Percentiles rank a stretch among this genome's conserved stretches.
These are phyloP conservation scores for Chromobotia macracanthus DNA, from an alignment of 2,797 vertebrate genomes.

Conservation along the genomic window DNA sequence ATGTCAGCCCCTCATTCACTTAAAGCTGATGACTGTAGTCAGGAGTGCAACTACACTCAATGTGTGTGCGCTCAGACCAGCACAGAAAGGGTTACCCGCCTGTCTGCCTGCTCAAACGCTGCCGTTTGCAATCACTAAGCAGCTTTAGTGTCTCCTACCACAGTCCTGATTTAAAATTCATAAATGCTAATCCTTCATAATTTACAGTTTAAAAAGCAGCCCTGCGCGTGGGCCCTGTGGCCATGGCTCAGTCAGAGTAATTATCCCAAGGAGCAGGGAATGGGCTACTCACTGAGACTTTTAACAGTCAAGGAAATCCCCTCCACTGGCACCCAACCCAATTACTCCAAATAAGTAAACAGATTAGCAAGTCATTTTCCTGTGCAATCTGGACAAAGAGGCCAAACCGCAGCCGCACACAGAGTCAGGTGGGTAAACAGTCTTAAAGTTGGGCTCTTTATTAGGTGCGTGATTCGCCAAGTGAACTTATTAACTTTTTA, in stretches of 20 bases:
- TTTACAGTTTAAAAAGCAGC: slow-evolving; percentile 99
- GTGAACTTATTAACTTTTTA: slow-evolving; percentile 77
- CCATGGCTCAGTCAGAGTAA: slow-evolving; percentile 99
- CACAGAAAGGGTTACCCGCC: slow-evolving; percentile 81
- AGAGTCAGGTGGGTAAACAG: slow-evolving; percentile 94
- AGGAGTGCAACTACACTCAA: slow-evolving; percentile 52
- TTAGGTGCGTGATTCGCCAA: slow-evolving; percentile 68
- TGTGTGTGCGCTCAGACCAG: slow-evolving; percentile 63
- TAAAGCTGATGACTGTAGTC: slow-evolving; percentile 75
- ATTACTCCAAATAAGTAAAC: slow-evolving; percentile 99
- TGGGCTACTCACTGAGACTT: slow-evolving; percentile 99
- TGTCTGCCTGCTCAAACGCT: slow-evolving; percentile 87
- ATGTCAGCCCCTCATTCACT: slow-evolving; percentile 76
- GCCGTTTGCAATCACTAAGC: slow-evolving; percentile 96
- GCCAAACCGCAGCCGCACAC: slow-evolving; percentile 91
- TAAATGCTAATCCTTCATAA: slow-evolving; percentile 99
- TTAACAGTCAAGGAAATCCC: slow-evolving; percentile 98
- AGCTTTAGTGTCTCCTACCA: slow-evolving; percentile 99
- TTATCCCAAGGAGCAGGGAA: slow-evolving; percentile 99
- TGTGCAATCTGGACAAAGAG: slow-evolving; percentile 96
- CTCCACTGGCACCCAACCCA: slow-evolving; percentile 96
- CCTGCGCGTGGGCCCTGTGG: slow-evolving; percentile 98
- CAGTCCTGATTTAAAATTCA: slow-evolving; percentile 99
- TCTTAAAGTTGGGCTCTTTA: slow-evolving; percentile 83
- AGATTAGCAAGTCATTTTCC: slow-evolving; percentile 99